A percentile compares a stretch with the other conserved stretches of the same genome.
phyloP scores from a whole-genome alignment of 2,888 invertebrate genomes.

The Eristalis pertinax region DNA sequence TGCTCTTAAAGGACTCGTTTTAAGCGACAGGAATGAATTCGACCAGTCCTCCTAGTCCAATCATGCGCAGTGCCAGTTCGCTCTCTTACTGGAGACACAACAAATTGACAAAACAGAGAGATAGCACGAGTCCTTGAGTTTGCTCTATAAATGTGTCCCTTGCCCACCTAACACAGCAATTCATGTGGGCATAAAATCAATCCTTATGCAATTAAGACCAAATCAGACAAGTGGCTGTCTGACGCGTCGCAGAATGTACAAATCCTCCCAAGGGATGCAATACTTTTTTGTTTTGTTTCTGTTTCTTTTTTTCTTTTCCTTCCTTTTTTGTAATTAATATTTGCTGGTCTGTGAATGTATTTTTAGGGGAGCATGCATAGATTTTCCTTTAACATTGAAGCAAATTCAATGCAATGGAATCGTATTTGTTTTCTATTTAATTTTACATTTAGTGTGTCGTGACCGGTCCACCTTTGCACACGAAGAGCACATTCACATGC shows the following conservation, averaged over 20 bases:
- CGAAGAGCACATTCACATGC: not conserved
- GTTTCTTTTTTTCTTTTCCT: constrained; percentile 21
- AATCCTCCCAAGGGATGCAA: constrained; percentile 55
- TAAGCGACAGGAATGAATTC: constrained; percentile 14
- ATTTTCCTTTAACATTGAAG: not conserved
- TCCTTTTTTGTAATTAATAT: constrained; percentile 27
- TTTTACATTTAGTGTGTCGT: constrained; percentile 8
- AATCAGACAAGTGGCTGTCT: constrained; percentile 72
- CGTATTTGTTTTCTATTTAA: not conserved
- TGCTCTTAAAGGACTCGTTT: not conserved
- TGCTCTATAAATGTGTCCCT: constrained; percentile 35
- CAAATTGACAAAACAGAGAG: not conserved
- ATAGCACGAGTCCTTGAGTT: constrained; percentile 11
- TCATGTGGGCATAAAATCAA: constrained; percentile 70
- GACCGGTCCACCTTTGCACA: constrained; percentile 4
- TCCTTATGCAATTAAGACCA: constrained; percentile 71
- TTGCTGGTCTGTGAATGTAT: not conserved
- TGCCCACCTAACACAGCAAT: constrained; percentile 50
- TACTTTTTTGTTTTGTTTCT: not conserved
- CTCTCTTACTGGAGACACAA: not conserved
- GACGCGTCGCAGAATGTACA: constrained; percentile 67
- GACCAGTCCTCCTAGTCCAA: constrained; percentile 17
- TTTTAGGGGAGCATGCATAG: not conserved
- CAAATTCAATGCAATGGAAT: not conserved
- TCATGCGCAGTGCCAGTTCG: constrained; percentile 28